Evolutionary conservation across 1,140 invertebrate genomes (phyloP).

Genomic region (Meloidogyne chitwoodi): DNA sequence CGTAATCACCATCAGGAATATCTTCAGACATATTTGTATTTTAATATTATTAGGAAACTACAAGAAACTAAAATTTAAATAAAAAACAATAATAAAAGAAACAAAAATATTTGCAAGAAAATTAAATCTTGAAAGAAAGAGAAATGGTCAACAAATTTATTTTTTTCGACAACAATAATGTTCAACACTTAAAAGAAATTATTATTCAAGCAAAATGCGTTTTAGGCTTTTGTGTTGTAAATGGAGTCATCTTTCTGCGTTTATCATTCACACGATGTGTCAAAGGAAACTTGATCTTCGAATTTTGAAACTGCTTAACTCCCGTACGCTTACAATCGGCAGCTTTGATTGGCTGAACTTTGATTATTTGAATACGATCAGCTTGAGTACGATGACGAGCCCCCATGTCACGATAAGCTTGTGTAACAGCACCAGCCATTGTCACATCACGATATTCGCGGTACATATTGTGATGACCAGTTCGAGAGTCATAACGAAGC

Average conservation of each 20-base stretch:
- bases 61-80: neutral
- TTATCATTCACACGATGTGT: constrained; percentile 79
- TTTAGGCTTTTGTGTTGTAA: constrained; percentile 77
- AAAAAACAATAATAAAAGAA: neutral
- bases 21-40: constrained; percentile 35
- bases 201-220: constrained; percentile 73
- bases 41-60: neutral
- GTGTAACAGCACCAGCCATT: constrained; percentile 88
- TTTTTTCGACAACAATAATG: neutral
- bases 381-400: constrained; percentile 93
- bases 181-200: constrained; percentile 25
- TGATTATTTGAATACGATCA: constrained; percentile 95
- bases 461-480: constrained; percentile 94
- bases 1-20: constrained; percentile 73
- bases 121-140: neutral
- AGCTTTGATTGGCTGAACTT: constrained; percentile 83
- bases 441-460: constrained; percentile 94
- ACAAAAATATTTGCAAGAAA: no score
- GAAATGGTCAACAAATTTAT: constrained; percentile 12
- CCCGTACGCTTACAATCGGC: constrained; percentile 82
- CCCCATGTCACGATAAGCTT: constrained; percentile 98
- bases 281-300: constrained; percentile 89
- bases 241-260: constrained; percentile 63
- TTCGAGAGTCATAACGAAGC: constrained; percentile 88
- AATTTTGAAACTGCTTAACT: constrained; percentile 95